Percentiles rank a stretch among this genome's conserved stretches.
These are phyloP conservation scores for Mormyrus iriodes DNA, from an alignment of 2,113 vertebrate genomes.

Conservation along the genomic window DNA sequence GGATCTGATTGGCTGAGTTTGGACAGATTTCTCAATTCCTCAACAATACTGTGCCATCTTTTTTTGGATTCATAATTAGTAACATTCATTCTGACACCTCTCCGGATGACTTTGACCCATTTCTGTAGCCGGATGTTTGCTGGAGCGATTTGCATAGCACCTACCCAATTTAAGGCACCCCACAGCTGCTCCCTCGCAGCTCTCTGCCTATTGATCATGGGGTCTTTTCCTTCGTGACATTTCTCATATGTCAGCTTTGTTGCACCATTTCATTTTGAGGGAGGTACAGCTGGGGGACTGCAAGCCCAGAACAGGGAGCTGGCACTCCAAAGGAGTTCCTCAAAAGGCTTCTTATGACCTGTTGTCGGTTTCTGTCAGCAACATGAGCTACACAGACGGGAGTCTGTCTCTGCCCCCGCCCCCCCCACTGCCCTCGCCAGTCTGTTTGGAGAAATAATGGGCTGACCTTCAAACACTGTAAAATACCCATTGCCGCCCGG, in stretches of 20 bases:
- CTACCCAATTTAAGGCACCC: not conserved
- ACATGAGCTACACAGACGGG: conserved; percentile 49
- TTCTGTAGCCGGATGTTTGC: not conserved
- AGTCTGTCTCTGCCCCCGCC: conserved; percentile 42
- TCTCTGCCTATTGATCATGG: not conserved
- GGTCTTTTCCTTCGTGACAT: not conserved
- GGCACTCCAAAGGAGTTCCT: conserved; percentile 33
- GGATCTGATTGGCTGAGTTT: not conserved
- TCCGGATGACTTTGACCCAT: not conserved
- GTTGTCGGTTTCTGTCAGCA: conserved; percentile 40
- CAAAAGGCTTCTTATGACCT: conserved; percentile 38
- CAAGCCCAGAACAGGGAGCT: not conserved
- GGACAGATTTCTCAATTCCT: not conserved
- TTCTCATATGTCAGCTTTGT: not conserved
- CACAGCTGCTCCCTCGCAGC: not conserved
- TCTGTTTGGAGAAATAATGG: conserved; percentile 52
- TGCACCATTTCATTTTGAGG: conserved; percentile 5
- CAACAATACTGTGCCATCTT: not conserved
- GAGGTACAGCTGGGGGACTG: not conserved
- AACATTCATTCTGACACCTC: not conserved
- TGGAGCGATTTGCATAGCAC: not conserved
- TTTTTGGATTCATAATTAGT: not conserved
- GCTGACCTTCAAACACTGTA: conserved; percentile 49
- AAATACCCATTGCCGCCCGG: conserved; percentile 40
- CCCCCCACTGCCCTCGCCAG: conserved; percentile 30